phyloP scores from a whole-genome alignment of 1,140 invertebrate species.

The Ceratosolen fusciceps region DNA sequence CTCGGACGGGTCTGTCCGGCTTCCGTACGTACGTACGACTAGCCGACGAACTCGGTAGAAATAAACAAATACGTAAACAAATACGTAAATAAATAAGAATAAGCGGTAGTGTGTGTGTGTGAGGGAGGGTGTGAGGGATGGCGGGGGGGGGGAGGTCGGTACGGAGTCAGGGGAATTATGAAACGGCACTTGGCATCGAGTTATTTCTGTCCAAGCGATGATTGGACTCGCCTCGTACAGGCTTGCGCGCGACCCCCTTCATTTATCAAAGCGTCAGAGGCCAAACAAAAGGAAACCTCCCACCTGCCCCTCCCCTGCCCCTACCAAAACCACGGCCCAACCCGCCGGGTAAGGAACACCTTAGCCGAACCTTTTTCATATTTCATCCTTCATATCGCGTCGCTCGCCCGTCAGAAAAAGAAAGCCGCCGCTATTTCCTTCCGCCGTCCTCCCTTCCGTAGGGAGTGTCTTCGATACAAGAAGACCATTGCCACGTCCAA shows the following conservation, averaged over 20 bases:
- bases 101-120: not conserved
- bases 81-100: not conserved
- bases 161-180: not conserved
- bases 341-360: not conserved
- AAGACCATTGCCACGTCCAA: slow-evolving; percentile 11
- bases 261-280: slow-evolving; percentile 47
- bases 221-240: slow-evolving; percentile 45
- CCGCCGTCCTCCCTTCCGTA: not conserved
- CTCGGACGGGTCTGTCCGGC: too few species aligned
- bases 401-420: slow-evolving; percentile 12
- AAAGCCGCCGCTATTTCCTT: not conserved
- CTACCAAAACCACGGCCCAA: too few species aligned
- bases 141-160: not conserved
- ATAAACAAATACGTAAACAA: not conserved
- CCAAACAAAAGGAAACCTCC: slow-evolving; percentile 37
- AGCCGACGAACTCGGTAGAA: not conserved
- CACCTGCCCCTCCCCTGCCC: not conserved
- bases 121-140: not conserved
- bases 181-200: slow-evolving; percentile 30
- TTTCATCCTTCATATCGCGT: slow-evolving; percentile 38
- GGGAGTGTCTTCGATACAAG: slow-evolving; percentile 21
- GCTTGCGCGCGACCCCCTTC: slow-evolving; percentile 24
- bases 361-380: slow-evolving; percentile 43
- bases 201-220: slow-evolving; percentile 36
- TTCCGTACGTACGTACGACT: not conserved